Base-by-base conservation (phyloP, 1,140 invertebrate species). In the Oreohelix idahoensis region DNA sequence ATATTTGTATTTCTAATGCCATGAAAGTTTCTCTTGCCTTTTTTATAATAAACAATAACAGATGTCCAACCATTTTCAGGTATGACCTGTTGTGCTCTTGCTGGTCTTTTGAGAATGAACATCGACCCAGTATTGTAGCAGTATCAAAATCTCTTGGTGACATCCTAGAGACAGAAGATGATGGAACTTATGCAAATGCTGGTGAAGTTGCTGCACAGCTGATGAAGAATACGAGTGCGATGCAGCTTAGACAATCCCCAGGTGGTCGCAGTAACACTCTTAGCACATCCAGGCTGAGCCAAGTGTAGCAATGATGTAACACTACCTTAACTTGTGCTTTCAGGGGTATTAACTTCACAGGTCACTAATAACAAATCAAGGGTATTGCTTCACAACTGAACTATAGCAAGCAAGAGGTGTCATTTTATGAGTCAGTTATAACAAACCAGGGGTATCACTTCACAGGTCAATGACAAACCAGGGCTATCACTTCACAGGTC, bases 41-140 rank as follows among this genome's bases (percentile, higher is more conserved):
- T n/a, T n/a, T n/a, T n/a, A n/a, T n/a, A n/a, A n/a, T n/a, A n/a
- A n/a, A n/a, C n/a, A n/a, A n/a, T n/a, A n/a, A n/a, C n/a, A n/a
- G n/a, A n/a, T n/a, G n/a, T n/a, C n/a, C n/a, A n/a, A n/a, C n/a
- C n/a, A n/a, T 53, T 73, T 23, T 63, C 81, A 89, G 88, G 74
- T 98, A 97, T 90, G 93, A 95, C 77, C 91, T 98, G 49, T 98
- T 99, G 97, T 94, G 95, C 81, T 93, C 93, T 49, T 98, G 97
- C 88, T 99, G 97, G 97, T 94, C 95, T 86, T 95, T 96, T 88
- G 95, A 96, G 87, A 94, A 95, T 1, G 92, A 93, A 20, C 92
- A 92, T 32, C 93, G 97, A 58, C 97, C 97, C 17, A 94, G 95
- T 73, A 98, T 98, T 92, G 93, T 96, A 32, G 39, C 45, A 26